phyloP scores from a whole-genome alignment of 2,888 invertebrate species.

The Calliphora vomitoria region DNA sequence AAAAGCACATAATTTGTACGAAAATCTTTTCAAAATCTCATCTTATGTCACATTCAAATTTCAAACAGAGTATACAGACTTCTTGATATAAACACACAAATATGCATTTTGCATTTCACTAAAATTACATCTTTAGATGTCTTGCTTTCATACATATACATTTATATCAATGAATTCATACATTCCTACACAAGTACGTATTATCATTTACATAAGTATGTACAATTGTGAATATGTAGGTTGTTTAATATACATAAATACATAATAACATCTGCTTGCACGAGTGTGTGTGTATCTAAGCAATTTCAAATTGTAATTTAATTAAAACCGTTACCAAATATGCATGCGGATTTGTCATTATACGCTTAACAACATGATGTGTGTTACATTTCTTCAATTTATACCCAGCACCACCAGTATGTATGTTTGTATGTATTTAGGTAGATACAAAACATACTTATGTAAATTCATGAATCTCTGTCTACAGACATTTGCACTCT shows the following conservation, averaged over 20 bases:
- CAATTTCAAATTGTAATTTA: slow-evolving; percentile 72
- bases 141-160: slow-evolving; percentile 8
- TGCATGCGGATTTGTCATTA: slow-evolving; percentile 68
- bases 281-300: background rate
- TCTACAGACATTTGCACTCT: slow-evolving; percentile 24
- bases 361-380: slow-evolving; percentile 59
- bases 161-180: background rate
- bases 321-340: slow-evolving; percentile 72
- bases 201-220: background rate
- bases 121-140: slow-evolving; percentile 25
- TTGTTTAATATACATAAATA: slow-evolving; percentile 29
- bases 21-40: slow-evolving; percentile 16
- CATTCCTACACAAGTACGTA: background rate
- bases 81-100: slow-evolving; percentile 13
- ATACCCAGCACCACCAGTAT: slow-evolving; percentile 22
- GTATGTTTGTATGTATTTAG: background rate
- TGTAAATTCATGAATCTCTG: slow-evolving; percentile 20
- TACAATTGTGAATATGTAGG: slow-evolving; percentile 18
- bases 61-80: background rate
- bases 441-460: no score
- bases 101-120: slow-evolving; percentile 7
- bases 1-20: slow-evolving; percentile 18
- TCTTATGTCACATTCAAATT: slow-evolving; percentile 41
- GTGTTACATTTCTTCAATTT: slow-evolving; percentile 41
- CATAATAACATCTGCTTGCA: slow-evolving; percentile 30